These are phyloP conservation scores for Bucorvus abyssinicus DNA, from an alignment of 2,797 vertebrate species.

Conservation along the genomic window DNA sequence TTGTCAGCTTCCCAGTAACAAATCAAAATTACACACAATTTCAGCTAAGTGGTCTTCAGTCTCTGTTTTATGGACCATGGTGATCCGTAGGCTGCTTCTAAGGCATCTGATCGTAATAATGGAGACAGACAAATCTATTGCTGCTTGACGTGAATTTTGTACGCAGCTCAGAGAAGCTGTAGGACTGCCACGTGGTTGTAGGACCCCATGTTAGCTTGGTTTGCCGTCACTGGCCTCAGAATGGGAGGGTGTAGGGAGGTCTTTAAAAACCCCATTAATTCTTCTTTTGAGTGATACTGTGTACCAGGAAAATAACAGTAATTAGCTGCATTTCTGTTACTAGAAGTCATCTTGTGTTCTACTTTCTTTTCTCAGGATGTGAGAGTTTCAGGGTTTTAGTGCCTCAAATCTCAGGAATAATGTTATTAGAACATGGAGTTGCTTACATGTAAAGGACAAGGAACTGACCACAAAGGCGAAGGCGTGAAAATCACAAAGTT, in stretches of 20 bases:
- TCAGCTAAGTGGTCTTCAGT: not conserved
- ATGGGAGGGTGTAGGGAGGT: not conserved
- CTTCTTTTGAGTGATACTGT: not conserved
- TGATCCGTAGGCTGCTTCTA: not conserved
- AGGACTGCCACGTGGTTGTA: not conserved
- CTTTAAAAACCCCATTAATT: not conserved
- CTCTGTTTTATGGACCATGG: not conserved
- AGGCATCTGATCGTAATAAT: not conserved
- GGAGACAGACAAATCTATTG: not conserved
- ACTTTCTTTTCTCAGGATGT: not conserved
- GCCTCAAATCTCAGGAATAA: not conserved
- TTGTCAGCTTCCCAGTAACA: not conserved
- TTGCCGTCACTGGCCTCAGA: not conserved
- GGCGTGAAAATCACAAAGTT: not conserved
- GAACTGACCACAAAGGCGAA: not conserved
- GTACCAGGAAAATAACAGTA: not conserved
- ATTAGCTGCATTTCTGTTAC: not conserved
- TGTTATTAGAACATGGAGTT: not conserved
- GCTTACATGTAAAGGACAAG: not conserved
- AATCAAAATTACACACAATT: not conserved
- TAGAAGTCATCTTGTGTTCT: not conserved
- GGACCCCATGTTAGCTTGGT: not conserved
- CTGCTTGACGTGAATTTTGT: not conserved
- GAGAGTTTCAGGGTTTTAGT: not conserved
- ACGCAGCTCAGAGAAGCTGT: not conserved